Percentiles rank a stretch among this genome's conserved stretches.
Evolutionary conservation across 2,888 invertebrate genomes (phyloP).

Genomic region (Panzeria rudis): DNA sequence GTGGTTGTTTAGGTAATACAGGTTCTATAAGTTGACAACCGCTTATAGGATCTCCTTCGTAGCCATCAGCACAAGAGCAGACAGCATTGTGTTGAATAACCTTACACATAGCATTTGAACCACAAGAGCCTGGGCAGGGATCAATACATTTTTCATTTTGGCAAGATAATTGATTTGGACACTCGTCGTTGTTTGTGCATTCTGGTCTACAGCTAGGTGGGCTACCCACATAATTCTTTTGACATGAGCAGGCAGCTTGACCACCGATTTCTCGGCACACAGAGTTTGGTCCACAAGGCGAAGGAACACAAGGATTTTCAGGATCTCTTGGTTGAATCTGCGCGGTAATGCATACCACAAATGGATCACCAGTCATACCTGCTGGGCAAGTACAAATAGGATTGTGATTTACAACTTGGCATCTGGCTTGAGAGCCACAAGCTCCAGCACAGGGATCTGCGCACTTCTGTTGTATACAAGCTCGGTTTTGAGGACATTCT

Average conservation of each 20-base stretch:
- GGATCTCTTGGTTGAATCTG: slow-evolving; percentile 82
- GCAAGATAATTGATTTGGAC: slow-evolving; percentile 92
- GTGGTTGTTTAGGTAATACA: slow-evolving; percentile 87
- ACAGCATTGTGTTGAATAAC: slow-evolving; percentile 93
- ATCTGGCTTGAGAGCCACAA: slow-evolving; percentile 87
- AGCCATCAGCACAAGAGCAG: slow-evolving; percentile 92
- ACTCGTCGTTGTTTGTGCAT: slow-evolving; percentile 91
- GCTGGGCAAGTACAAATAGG: slow-evolving; percentile 88
- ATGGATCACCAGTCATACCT: slow-evolving; percentile 88
- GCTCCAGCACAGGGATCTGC: slow-evolving; percentile 87
- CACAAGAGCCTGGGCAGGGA: slow-evolving; percentile 92
- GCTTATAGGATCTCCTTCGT: slow-evolving; percentile 90
- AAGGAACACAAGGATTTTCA: slow-evolving; percentile 90
- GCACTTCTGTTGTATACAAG: slow-evolving; percentile 87
- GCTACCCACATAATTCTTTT: slow-evolving; percentile 91
- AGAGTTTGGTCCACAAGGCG: slow-evolving; percentile 93
- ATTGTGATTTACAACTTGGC: slow-evolving; percentile 88
- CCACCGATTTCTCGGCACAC: slow-evolving; percentile 91
- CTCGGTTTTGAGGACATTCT: slow-evolving; percentile 87
- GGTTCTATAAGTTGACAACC: slow-evolving; percentile 84
- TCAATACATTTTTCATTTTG: slow-evolving; percentile 91
- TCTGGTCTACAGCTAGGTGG: slow-evolving; percentile 94
- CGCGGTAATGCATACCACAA: slow-evolving; percentile 85
- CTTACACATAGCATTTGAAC: slow-evolving; percentile 91
- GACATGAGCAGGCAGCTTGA: slow-evolving; percentile 93